These are phyloP conservation scores for Drusus annulatus DNA, from an alignment of 1,140 invertebrate genomes.

Conservation along the genomic window DNA sequence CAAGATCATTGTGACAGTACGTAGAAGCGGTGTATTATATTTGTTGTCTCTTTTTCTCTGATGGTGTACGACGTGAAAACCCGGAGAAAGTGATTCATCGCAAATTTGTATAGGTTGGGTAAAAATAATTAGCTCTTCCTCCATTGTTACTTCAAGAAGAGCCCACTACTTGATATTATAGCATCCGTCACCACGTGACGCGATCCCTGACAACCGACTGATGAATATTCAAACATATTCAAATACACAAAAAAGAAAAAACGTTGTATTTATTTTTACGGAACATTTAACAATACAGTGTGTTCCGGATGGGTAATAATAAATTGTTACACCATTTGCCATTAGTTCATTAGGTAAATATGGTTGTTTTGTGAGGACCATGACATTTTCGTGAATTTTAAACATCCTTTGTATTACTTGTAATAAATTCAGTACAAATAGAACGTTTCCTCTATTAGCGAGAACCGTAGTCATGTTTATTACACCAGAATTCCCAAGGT, in stretches of 20 bases:
- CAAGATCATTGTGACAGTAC: no score
- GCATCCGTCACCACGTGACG: constrained; percentile 24
- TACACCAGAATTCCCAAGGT: no score
- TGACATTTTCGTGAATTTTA: constrained; percentile 34
- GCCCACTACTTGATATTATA: constrained; percentile 4
- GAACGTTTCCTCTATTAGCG: constrained; percentile 10
- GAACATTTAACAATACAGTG: constrained; percentile 32
- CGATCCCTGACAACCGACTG: constrained; percentile 2
- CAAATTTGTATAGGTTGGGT: no score
- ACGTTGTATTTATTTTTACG: constrained; percentile 36
- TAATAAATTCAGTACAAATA: constrained; percentile 25
- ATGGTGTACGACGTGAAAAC: no score
- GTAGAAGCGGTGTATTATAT: no score
- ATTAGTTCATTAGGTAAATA: constrained; percentile 20
- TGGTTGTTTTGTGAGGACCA: neutral
- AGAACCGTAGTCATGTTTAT: neutral
- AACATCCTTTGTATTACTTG: neutral
- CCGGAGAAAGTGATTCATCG: no score
- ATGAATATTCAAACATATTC: constrained; percentile 33
- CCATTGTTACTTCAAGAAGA: no score
- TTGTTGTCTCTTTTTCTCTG: no score
- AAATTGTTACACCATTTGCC: constrained; percentile 20
- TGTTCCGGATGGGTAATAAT: neutral
- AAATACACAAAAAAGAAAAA: constrained; percentile 17
- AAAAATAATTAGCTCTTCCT: no score